Conservation (phyloP, 2,888 invertebrate genomes). For the Mesochorus sp. region DNA sequence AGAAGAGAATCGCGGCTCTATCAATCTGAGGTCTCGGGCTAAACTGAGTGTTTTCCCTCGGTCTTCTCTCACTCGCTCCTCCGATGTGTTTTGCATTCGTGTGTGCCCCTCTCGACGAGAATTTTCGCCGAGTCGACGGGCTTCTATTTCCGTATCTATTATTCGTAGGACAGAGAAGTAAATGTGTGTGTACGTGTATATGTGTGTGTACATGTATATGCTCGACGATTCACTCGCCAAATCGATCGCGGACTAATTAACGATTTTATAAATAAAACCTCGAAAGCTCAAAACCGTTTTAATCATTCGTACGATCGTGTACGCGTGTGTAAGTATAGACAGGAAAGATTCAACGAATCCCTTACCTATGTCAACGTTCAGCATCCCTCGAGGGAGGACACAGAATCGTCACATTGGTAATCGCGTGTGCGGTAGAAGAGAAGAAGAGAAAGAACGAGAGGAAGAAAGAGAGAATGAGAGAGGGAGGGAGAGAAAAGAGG, state of each 20-base stretch:
- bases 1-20: constrained; percentile 61
- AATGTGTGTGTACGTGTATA: background rate
- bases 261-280: constrained; percentile 80
- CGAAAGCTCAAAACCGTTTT: constrained; percentile 53
- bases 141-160: constrained; percentile 81
- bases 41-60: constrained; percentile 67
- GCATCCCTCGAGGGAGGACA: background rate
- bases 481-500: too few relatives aligned
- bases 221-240: constrained; percentile 79
- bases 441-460: too few relatives aligned
- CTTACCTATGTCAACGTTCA: constrained; percentile 28
- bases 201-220: constrained; percentile 71
- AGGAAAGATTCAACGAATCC: constrained; percentile 37
- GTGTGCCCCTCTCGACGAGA: constrained; percentile 64
- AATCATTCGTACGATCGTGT: constrained; percentile 21
- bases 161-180: constrained; percentile 76
- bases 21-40: constrained; percentile 71
- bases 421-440: too few relatives aligned
- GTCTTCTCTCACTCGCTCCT: constrained; percentile 50
- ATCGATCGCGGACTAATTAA: constrained; percentile 82
- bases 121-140: constrained; percentile 62
- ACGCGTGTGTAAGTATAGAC: background rate
- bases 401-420: background rate
- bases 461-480: too few relatives aligned
- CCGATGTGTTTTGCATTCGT: constrained; percentile 59